phyloP scores from a whole-genome alignment of 1,140 invertebrate species.

The Heliconius hermathena region DNA sequence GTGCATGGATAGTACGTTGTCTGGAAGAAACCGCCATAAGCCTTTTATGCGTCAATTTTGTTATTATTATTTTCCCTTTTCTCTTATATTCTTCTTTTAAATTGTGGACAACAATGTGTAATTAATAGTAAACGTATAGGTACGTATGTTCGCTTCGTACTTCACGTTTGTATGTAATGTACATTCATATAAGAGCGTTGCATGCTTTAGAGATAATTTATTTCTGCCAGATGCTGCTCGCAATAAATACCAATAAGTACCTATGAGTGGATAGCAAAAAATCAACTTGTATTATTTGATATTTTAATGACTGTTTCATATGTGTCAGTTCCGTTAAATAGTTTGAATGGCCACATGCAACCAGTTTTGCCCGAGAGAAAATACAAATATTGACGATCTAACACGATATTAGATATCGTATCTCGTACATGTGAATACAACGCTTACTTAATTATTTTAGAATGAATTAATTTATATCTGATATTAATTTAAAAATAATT shows the following conservation, averaged over 20 bases:
- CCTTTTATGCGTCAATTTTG: no score
- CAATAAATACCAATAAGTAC: conserved; percentile 48
- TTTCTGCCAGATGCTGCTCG: conserved; percentile 35
- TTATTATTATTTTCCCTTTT: no score
- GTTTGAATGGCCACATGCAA: conserved; percentile 72
- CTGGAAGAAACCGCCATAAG: no score
- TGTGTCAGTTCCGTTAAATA: conserved; percentile 72
- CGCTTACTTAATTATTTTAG: background rate
- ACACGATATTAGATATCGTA: conserved; percentile 36
- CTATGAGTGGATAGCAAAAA: conserved; percentile 43
- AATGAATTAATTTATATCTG: background rate
- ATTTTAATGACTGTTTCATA: conserved; percentile 75
- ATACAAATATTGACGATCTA: conserved; percentile 50
- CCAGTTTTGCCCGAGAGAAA: conserved; percentile 59
- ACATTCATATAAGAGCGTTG: conserved; percentile 19
- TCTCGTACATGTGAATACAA: background rate
- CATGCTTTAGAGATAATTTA: conserved; percentile 41
- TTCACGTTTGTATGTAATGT: background rate
- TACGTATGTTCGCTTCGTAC: background rate
- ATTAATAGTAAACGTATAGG: background rate
- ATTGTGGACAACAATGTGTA: no score
- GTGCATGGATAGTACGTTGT: background rate
- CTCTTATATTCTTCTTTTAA: no score
- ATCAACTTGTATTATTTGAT: conserved; percentile 62
- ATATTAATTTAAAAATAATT: background rate